phyloP scores from a whole-genome alignment of 2,113 vertebrate genomes.

The Ranitomeya imitator region DNA sequence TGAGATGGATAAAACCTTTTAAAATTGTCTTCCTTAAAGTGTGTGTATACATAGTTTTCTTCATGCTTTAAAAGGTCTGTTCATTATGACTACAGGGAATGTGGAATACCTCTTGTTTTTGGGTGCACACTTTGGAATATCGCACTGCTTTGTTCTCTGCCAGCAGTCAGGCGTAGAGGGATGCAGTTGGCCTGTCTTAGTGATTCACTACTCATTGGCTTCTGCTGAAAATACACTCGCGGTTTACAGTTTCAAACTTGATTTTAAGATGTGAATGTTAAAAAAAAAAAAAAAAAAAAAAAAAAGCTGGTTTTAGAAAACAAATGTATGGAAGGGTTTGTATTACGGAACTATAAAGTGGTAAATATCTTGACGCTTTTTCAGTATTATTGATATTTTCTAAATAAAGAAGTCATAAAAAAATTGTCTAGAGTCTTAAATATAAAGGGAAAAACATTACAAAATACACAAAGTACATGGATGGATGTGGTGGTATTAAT shows the following conservation, averaged over 20 bases:
- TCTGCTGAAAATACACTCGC: constrained; percentile 78
- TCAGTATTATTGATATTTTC: constrained; percentile 76
- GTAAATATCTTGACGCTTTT: constrained; percentile 69
- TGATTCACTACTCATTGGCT: constrained; percentile 66
- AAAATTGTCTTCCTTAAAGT: constrained; percentile 67
- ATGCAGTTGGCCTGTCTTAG: constrained; percentile 62
- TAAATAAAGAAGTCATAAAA: constrained; percentile 12
- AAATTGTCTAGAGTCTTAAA: too few relatives aligned
- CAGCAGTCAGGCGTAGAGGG: constrained; percentile 61
- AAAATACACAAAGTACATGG: too few relatives aligned
- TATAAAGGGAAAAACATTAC: too few relatives aligned
- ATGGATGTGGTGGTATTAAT: too few relatives aligned
- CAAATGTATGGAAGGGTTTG: constrained; percentile 71
- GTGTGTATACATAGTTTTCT: constrained; percentile 49
- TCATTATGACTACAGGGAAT: constrained; percentile 41
- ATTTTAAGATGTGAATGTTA: constrained; percentile 68
- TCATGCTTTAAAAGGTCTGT: constrained; percentile 21
- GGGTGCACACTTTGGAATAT: constrained; percentile 54
- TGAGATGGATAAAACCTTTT: constrained; percentile 55
- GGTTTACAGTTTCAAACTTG: constrained; percentile 70
- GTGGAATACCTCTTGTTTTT: constrained; percentile 62
- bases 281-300: constrained; percentile 66
- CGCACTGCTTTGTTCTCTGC: constrained; percentile 46
- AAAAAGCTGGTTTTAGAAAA: constrained; percentile 68
- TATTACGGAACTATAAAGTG: constrained; percentile 64